Percentiles rank a stretch among this genome's conserved stretches.
These are phyloP conservation scores for Antheraea yamamai DNA, from an alignment of 2,888 invertebrate species.

Conservation along the genomic window DNA sequence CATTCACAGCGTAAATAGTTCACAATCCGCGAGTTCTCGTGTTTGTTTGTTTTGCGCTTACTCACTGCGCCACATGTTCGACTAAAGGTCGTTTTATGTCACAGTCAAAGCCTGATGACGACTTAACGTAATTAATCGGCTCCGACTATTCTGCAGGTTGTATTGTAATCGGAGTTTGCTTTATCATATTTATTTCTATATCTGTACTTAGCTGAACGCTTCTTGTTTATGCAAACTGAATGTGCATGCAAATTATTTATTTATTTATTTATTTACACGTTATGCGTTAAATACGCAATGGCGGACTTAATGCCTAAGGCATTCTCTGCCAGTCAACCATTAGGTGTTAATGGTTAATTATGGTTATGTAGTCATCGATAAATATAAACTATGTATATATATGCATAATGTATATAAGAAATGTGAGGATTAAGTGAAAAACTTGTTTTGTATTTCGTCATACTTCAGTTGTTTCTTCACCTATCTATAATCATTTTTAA, in stretches of 20 bases:
- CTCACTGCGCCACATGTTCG: slow-evolving; percentile 10
- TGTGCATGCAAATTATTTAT: background rate
- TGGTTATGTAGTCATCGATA: background rate
- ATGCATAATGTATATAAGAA: too few species aligned
- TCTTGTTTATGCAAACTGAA: background rate
- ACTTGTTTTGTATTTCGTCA: background rate
- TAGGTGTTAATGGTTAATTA: too few species aligned
- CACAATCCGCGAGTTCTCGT: slow-evolving; percentile 10
- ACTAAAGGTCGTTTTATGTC: background rate
- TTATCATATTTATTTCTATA: background rate
- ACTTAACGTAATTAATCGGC: background rate
- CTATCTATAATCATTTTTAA: background rate
- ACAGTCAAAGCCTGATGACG: background rate
- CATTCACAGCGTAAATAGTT: background rate
- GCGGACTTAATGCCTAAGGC: too few species aligned
- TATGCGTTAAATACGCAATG: too few species aligned
- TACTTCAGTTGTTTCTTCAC: background rate
- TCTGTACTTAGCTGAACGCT: background rate
- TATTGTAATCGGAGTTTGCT: background rate
- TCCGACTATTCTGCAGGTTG: background rate
- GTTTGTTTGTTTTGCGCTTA: slow-evolving; percentile 15
- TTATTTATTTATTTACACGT: too few species aligned
- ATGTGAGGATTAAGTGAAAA: too few species aligned
- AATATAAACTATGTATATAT: too few species aligned
- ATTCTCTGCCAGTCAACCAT: too few species aligned